These are phyloP conservation scores for Palythoa grandis DNA, from an alignment of 92 coral and sea anemone genomes.

Conservation along the genomic window DNA sequence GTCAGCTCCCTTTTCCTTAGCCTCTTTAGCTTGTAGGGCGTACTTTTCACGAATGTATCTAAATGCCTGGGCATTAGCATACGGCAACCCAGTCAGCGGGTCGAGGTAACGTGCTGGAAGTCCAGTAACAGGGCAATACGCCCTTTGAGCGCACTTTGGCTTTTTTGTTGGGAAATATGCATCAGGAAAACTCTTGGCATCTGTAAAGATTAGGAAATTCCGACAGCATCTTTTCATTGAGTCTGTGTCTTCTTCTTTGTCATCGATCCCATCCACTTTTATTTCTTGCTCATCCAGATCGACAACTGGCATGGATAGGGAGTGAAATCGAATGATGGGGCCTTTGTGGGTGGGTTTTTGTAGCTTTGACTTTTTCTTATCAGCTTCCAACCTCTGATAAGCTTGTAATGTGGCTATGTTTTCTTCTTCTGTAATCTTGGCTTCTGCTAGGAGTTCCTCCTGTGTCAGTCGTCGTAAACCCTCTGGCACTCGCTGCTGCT, in stretches of 20 bases:
- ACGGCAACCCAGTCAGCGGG: conserved; percentile 90
- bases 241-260: conserved; percentile 75
- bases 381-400: conserved; percentile 89
- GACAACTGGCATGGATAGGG: conserved; percentile 93
- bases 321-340: conserved; percentile 84
- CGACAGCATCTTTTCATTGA: conserved; percentile 82
- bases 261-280: conserved; percentile 75
- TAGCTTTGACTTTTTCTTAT: conserved; percentile 88
- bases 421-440: conserved; percentile 89
- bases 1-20: conserved; percentile 67
- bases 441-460: conserved; percentile 93
- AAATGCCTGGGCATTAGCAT: conserved; percentile 87
- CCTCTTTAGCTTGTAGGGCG: conserved; percentile 79
- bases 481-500: conserved; percentile 69
- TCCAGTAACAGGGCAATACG: conserved; percentile 96
- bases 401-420: conserved; percentile 89
- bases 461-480: conserved; percentile 91
- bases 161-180: conserved; percentile 87
- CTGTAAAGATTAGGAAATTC: conserved; percentile 93
- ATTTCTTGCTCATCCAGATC: conserved; percentile 84
- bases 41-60: conserved; percentile 91
- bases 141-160: conserved; percentile 76
- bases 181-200: conserved; percentile 90
- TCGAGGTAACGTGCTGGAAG: conserved; percentile 83
- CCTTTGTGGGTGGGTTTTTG: conserved; percentile 86